These are phyloP conservation scores for Slavum lentiscoides DNA, from an alignment of 2,888 invertebrate species.

Conservation along the genomic window DNA sequence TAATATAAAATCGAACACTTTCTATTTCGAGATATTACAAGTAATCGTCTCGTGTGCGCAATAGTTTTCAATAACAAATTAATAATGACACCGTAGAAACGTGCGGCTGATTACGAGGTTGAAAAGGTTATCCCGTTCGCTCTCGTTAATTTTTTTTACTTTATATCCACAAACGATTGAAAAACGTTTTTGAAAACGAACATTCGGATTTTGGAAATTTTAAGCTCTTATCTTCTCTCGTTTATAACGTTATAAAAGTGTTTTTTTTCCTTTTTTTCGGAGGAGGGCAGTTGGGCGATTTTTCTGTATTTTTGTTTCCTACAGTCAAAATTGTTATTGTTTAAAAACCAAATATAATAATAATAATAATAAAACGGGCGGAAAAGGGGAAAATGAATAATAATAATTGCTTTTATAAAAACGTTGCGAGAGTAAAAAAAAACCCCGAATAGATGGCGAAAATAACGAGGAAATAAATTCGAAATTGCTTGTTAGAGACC, in stretches of 20 bases:
- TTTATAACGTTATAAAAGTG: not conserved
- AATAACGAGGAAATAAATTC: conserved; percentile 53
- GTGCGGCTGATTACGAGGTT: no score
- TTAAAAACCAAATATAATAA: conserved; percentile 26
- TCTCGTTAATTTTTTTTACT: not conserved
- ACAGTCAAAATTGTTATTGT: conserved; percentile 10
- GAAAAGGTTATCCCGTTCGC: no score
- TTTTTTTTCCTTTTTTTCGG: not conserved
- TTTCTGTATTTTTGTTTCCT: conserved; percentile 10
- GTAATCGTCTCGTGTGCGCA: no score
- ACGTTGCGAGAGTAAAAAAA: conserved; percentile 11
- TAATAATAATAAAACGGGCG: not conserved
- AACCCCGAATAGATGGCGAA: conserved; percentile 22
- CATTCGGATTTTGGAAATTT: conserved; percentile 16
- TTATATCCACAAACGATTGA: conserved; percentile 4
- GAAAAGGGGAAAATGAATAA: conserved; percentile 44
- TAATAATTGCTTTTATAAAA: conserved; percentile 53
- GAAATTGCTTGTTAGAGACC: conserved; percentile 52
- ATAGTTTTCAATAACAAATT: no score
- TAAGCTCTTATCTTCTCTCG: not conserved
- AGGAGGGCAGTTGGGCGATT: not conserved
- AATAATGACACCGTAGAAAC: no score
- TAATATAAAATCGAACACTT: no score
- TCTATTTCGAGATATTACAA: no score
- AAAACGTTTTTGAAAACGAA: conserved; percentile 9